A percentile compares a stretch with the other conserved stretches of the same genome.
phyloP scores from a whole-genome alignment of 2,113 vertebrate genomes.

The Madoqua kirkii region DNA sequence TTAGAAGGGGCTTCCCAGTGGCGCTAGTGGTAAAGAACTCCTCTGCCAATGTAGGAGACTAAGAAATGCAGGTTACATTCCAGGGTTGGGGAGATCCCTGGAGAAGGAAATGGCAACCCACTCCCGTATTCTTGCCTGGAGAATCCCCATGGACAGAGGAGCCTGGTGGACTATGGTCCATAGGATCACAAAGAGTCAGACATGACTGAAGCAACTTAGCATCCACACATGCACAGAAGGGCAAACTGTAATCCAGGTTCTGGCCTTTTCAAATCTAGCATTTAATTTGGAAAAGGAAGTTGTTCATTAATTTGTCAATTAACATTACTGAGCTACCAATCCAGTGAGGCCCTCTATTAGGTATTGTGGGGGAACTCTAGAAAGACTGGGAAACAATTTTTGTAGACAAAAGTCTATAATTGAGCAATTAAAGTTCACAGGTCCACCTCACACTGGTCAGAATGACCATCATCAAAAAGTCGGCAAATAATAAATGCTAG shows the following conservation, averaged over 20 bases:
- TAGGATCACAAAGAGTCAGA: background rate
- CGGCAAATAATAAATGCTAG: background rate
- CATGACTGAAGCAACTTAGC: background rate
- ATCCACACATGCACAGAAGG: background rate
- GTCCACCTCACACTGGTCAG: background rate
- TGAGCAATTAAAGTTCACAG: background rate
- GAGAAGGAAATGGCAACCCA: background rate
- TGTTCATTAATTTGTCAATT: background rate
- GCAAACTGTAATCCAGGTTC: background rate
- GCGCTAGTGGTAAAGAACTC: background rate
- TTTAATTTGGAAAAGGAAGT: constrained; percentile 8
- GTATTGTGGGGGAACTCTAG: background rate
- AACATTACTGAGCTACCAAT: constrained; percentile 5
- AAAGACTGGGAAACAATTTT: background rate
- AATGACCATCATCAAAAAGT: background rate
- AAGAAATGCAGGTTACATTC: background rate
- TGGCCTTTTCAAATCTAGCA: background rate
- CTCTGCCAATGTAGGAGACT: background rate
- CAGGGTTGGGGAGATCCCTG: background rate
- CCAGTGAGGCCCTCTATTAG: background rate
- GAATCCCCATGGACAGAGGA: background rate
- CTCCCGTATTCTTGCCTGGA: background rate
- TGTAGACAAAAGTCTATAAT: background rate
- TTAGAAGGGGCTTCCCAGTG: background rate
- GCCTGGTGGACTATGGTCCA: background rate